phyloP scores from a whole-genome alignment of 2,888 invertebrate genomes.

The Cabera pusaria region DNA sequence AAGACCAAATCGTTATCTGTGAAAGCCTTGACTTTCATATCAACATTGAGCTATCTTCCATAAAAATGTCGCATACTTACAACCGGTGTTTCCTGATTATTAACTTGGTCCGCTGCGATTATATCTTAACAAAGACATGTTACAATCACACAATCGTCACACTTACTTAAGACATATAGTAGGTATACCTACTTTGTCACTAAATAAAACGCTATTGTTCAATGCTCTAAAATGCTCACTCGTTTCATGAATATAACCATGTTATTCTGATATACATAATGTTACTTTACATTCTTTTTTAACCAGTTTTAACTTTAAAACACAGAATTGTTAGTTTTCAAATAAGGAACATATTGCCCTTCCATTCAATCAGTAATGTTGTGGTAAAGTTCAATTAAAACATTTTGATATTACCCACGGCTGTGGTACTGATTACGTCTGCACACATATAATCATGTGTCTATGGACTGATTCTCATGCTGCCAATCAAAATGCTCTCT shows the following conservation, averaged over 20 bases:
- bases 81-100: conserved; percentile 45
- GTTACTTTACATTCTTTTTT: background rate
- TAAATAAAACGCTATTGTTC: conserved; percentile 43
- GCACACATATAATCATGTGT: no score
- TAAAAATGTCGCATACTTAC: conserved; percentile 23
- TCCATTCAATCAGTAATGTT: no score
- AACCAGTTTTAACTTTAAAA: no score
- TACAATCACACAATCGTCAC: conserved; percentile 38
- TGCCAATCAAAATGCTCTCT: no score
- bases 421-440: no score
- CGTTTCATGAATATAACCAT: background rate
- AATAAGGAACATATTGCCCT: no score
- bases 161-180: conserved; percentile 16
- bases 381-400: no score
- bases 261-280: conserved; percentile 1
- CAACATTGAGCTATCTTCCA: conserved; percentile 5
- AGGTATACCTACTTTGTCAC: conserved; percentile 43
- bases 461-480: no score
- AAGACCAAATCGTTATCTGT: no score
- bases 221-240: background rate
- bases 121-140: conserved; percentile 43
- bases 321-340: no score
- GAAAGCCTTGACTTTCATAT: conserved; percentile 11
- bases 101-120: conserved; percentile 35
- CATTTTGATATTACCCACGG: no score